phyloP scores from a whole-genome alignment of 2,888 invertebrate genomes.

The Arenicola marina region DNA sequence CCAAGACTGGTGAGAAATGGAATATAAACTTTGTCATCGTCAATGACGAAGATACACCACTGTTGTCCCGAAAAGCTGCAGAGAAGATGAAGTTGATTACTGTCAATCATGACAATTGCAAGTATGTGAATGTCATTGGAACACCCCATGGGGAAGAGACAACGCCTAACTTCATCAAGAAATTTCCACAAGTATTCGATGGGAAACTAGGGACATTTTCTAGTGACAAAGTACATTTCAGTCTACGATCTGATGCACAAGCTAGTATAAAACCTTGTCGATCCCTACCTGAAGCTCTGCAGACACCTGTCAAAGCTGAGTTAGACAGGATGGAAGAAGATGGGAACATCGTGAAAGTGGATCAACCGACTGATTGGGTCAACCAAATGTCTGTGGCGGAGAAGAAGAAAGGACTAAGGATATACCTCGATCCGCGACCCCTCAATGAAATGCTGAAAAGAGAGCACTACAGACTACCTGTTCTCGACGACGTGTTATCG shows the following conservation, averaged over 20 bases:
- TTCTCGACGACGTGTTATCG: conserved; percentile 16
- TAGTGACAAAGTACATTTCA: conserved; percentile 3
- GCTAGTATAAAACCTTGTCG: conserved; percentile 9
- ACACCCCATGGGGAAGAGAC: too few relatives aligned
- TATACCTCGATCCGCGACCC: conserved; percentile 14
- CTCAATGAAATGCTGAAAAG: conserved; percentile 14
- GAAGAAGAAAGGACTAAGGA: conserved; percentile 14
- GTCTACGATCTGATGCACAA: background rate
- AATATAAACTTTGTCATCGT: conserved; percentile 7
- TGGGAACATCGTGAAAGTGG: conserved; percentile 8
- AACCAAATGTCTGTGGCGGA: conserved; percentile 12
- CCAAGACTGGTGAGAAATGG: background rate
- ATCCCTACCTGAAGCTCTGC: conserved; percentile 4
- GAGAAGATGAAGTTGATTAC: conserved; percentile 17
- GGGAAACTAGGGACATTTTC: conserved; percentile 9
- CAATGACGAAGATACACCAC: background rate
- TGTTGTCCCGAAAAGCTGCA: background rate
- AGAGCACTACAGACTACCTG: conserved; percentile 11
- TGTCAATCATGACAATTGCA: conserved; percentile 12
- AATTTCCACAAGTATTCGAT: conserved; percentile 10
- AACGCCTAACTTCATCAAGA: background rate
- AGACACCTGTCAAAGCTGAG: conserved; percentile 1
- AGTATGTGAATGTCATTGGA: conserved; percentile 1
- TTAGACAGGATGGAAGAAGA: background rate
- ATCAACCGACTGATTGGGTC: too few relatives aligned